phyloP scores from a whole-genome alignment of 1,140 invertebrate species.

The Ceratitis capitata region DNA sequence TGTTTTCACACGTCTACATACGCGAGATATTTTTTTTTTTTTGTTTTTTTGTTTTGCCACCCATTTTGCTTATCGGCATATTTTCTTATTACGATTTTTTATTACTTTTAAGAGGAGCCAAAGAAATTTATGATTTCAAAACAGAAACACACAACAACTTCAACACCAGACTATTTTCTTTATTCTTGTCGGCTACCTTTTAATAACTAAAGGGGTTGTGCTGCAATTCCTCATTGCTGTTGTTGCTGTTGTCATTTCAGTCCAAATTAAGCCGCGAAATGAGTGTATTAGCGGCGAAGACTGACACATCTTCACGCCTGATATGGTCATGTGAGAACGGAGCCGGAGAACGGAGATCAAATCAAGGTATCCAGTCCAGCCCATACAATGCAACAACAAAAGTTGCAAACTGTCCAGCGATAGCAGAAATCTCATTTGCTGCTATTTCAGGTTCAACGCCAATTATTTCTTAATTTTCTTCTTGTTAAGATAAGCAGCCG shows the following conservation, averaged over 20 bases:
- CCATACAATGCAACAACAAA: background rate
- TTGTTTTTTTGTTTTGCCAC: slow-evolving; percentile 23
- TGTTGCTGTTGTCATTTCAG: background rate
- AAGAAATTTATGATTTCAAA: background rate
- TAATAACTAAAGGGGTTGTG: background rate
- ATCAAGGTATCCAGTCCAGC: background rate
- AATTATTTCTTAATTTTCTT: background rate
- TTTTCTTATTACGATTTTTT: slow-evolving; percentile 19
- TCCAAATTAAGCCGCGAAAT: slow-evolving; percentile 42
- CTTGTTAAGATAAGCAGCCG: background rate
- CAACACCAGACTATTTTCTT: background rate
- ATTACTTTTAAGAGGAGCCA: background rate
- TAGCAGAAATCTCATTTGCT: background rate
- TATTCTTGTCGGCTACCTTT: background rate
- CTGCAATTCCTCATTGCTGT: background rate
- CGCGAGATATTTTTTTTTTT: too few species aligned
- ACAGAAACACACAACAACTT: background rate
- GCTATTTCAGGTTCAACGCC: background rate
- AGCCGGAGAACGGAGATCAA: background rate
- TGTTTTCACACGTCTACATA: background rate
- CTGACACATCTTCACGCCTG: slow-evolving; percentile 31
- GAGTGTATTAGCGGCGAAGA: slow-evolving; percentile 37
- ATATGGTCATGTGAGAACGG: background rate
- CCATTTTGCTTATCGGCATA: slow-evolving; percentile 7
- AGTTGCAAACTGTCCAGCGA: background rate